Conservation (phyloP, 2,797 vertebrate species). For the Sternarchorhynchus goeldii region DNA sequence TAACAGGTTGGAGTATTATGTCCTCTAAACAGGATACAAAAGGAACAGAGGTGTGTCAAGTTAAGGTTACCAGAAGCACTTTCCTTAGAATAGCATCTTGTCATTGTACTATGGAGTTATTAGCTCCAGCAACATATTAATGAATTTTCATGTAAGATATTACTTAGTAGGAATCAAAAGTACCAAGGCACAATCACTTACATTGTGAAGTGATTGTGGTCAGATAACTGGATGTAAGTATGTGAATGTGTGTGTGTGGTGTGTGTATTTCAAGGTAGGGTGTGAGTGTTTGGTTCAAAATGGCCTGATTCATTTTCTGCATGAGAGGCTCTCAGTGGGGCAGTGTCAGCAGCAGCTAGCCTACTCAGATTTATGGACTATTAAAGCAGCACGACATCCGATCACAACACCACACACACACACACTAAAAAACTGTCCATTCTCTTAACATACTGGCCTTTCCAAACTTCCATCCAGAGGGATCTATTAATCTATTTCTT, state of each 20-base stretch:
- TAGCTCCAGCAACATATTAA: too few species aligned
- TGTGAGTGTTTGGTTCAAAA: constrained; percentile 83
- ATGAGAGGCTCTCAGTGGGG: constrained; percentile 92
- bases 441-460: constrained; percentile 7
- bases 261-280: constrained; percentile 71
- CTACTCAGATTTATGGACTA: constrained; percentile 96
- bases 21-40: too few species aligned
- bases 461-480: not conserved
- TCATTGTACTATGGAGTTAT: too few species aligned
- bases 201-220: not conserved
- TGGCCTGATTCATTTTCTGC: constrained; percentile 93
- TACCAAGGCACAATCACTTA: not conserved
- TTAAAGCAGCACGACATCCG: constrained; percentile 93
- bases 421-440: constrained; percentile 48
- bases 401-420: constrained; percentile 70
- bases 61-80: too few species aligned
- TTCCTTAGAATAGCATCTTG: too few species aligned
- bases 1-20: too few species aligned
- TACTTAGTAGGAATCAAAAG: too few species aligned
- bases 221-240: not conserved
- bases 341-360: constrained; percentile 80
- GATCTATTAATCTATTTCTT: not conserved
- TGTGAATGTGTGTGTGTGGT: constrained; percentile 37
- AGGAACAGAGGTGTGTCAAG: too few species aligned
- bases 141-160: too few species aligned